Base-by-base conservation (phyloP, 2,113 vertebrate genomes). In the Pyrgilauda ruficollis region DNA sequence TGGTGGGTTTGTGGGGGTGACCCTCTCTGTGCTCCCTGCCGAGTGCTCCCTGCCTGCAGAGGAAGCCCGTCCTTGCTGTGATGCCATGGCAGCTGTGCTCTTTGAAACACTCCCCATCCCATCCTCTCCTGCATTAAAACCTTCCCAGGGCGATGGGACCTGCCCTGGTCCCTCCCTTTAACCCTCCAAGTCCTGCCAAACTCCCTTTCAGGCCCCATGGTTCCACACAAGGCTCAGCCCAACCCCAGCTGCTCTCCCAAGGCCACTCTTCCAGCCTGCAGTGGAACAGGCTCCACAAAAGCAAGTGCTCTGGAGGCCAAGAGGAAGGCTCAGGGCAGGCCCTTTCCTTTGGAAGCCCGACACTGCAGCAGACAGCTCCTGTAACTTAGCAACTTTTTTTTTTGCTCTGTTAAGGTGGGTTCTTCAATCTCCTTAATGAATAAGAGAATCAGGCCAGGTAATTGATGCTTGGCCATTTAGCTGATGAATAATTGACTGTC, bases 341-440 rank as follows among this genome's bases (percentile, higher is more conserved):
- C 87, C 79, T 50, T 72, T 80, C 76, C 88, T 49, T 3, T 44
- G 84, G 89, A 49, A 44, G 35, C 58, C 62, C 4, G 0, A 26
- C 30, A 20, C 7, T 7, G 63, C 1, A 61, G 94, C 69, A 49
- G 85, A 93, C 97, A 97, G 96, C 96, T 96, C 84, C 94, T 81
- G 98, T 98, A 97, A 96, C 98, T 96, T 97, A 98, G 97, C 98
- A 98, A 98, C 98, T 98, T 96, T 97, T 96, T 96, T 96, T 97
- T 83, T 87, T 88, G 97, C 97, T 98, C 98, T 97, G 94, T 98
- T 95, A 97, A 96, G 92, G 97, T 91, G 80, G 85, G 52, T 92
- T 98, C 96, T 98, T 99, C 99, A 99, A 99, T 99, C 98, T 99
- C 97, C 98, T 98, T 99, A 99, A 99, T 99, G 99, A 99, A 99